phyloP scores from a whole-genome alignment of 2,113 vertebrate genomes.

The Oceanodroma tethys region DNA sequence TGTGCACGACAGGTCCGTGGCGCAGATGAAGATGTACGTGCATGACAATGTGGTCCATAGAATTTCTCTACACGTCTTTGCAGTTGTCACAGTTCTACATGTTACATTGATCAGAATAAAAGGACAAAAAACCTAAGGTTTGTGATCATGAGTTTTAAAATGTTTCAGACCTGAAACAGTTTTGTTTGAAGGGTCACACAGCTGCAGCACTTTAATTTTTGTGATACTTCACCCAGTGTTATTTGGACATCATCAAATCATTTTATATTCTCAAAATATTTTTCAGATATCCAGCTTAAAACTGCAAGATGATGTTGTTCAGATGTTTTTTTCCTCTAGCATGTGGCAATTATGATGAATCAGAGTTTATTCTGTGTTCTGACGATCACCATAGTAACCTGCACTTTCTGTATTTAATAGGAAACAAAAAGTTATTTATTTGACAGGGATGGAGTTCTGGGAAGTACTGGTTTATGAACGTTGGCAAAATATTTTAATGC shows the following conservation, averaged over 20 bases:
- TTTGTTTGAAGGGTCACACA: neutral
- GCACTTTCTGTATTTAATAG: neutral
- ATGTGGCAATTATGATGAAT: conserved; percentile 48
- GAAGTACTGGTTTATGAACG: neutral
- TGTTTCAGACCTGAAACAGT: neutral
- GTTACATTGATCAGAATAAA: neutral
- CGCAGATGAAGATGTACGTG: neutral
- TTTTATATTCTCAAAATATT: neutral
- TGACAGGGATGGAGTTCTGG: neutral
- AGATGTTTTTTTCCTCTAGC: neutral
- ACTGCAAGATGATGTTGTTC: neutral
- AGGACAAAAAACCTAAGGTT: neutral
- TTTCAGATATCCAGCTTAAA: conserved; percentile 25
- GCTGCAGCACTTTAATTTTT: neutral
- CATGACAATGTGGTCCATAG: neutral
- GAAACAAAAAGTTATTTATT: conserved; percentile 61
- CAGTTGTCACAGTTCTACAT: neutral
- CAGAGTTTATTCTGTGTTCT: conserved; percentile 27
- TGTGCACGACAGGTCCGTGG: neutral
- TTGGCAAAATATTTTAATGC: conserved; percentile 20
- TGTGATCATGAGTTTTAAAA: neutral
- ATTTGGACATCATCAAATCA: neutral
- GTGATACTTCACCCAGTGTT: neutral
- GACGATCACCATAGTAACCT: conserved; percentile 61
- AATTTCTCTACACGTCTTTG: neutral